phyloP scores from a whole-genome alignment of 2,797 vertebrate species.

The Macrochelys suwanniensis region DNA sequence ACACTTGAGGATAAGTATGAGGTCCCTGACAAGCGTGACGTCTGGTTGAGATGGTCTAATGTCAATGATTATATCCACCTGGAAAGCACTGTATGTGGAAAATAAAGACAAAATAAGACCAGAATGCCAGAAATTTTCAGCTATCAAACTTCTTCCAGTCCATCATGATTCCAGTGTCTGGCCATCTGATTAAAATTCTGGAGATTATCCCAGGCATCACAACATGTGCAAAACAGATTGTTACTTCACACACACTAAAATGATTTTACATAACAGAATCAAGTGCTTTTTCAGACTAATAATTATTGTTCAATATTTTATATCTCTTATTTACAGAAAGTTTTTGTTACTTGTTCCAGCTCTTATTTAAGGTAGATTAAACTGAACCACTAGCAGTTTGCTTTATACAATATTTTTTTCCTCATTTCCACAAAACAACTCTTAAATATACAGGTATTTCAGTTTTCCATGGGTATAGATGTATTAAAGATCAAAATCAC shows the following conservation, averaged over 20 bases:
- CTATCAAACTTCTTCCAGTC: conserved; percentile 82
- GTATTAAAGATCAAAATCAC: conserved; percentile 20
- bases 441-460: conserved; percentile 9
- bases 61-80: conserved; percentile 97
- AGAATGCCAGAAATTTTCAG: conserved; percentile 80
- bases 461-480: background rate
- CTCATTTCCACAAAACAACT: background rate
- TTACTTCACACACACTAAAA: conserved; percentile 77
- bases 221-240: conserved; percentile 89
- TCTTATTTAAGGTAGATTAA: conserved; percentile 42
- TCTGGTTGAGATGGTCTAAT: conserved; percentile 87
- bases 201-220: conserved; percentile 85
- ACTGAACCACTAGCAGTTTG: conserved; percentile 6
- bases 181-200: conserved; percentile 94
- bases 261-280: conserved; percentile 79
- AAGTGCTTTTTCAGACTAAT: conserved; percentile 58
- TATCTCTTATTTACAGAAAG: conserved; percentile 33
- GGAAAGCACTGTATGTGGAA: conserved; percentile 89
- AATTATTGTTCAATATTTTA: conserved; percentile 41
- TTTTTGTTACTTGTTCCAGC: background rate
- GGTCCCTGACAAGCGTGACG: conserved; percentile 83
- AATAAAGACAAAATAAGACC: conserved; percentile 79
- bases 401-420: conserved; percentile 46
- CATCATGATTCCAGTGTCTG: conserved; percentile 88
- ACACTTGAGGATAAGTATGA: conserved; percentile 93